Evolutionary conservation across 2,113 vertebrate genomes (phyloP).

Genomic region (Psittacara wagleri): DNA sequence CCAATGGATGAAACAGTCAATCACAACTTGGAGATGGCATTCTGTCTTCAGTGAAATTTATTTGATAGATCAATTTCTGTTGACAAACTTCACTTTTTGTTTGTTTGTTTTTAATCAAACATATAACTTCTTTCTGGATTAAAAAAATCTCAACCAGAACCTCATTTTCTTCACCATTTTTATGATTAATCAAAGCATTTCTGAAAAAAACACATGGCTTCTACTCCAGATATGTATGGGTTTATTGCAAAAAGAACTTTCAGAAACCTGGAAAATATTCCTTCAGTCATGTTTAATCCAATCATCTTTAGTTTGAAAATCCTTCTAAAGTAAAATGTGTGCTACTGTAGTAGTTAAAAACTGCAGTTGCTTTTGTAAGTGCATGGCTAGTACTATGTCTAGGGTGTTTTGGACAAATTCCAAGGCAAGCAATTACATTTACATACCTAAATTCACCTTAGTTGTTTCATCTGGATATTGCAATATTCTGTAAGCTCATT

Average conservation of each 20-base stretch:
- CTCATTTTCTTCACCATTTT: not conserved
- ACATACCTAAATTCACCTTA: constrained; percentile 43
- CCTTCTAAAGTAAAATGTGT: not conserved
- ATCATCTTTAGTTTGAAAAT: not conserved
- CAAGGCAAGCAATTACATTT: constrained; percentile 51
- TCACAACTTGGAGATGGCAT: not conserved
- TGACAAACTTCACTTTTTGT: not conserved
- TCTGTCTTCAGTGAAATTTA: not conserved
- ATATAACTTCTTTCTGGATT: not conserved
- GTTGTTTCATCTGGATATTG: constrained; percentile 50
- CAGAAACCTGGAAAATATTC: not conserved
- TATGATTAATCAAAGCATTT: not conserved
- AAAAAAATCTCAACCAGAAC: not conserved
- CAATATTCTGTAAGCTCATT: constrained; percentile 46
- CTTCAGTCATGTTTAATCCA: not conserved
- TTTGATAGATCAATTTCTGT: not conserved
- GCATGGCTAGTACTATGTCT: not conserved
- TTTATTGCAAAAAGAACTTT: not conserved
- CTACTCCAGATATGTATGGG: not conserved
- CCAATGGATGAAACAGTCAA: not conserved
- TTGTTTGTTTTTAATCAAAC: not conserved
- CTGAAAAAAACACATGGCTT: not conserved
- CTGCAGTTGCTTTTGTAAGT: not conserved
- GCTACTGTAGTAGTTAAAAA: not conserved
- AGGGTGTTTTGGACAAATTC: constrained; percentile 33